Evolutionary conservation across 2,797 vertebrate genomes (phyloP).

Genomic region (Tinamus major): DNA sequence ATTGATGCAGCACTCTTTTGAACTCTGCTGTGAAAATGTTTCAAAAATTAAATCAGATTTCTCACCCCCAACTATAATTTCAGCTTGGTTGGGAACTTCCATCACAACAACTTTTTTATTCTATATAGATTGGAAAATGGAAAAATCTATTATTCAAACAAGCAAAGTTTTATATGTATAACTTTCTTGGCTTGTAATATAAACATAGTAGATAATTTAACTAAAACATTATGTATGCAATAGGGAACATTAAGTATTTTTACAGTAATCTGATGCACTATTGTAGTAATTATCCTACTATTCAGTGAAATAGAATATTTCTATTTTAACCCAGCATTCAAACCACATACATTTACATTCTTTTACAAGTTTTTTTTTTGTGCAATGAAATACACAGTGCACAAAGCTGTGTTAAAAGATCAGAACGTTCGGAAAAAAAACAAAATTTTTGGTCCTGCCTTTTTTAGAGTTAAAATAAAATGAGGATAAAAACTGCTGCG

Average conservation of each 20-base stretch:
- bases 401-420: constrained; percentile 20
- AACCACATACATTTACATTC: constrained; percentile 68
- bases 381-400: constrained; percentile 3
- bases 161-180: constrained; percentile 41
- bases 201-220: constrained; percentile 69
- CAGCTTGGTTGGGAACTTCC: constrained; percentile 10
- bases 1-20: background rate
- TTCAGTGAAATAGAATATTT: constrained; percentile 70
- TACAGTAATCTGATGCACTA: constrained; percentile 63
- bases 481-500: background rate
- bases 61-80: constrained; percentile 1
- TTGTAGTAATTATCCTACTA: constrained; percentile 72
- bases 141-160: constrained; percentile 63
- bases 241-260: constrained; percentile 69
- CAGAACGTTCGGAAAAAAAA: background rate
- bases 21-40: constrained; percentile 22
- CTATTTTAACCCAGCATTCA: constrained; percentile 61
- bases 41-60: constrained; percentile 21
- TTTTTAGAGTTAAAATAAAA: background rate
- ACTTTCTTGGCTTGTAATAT: constrained; percentile 58
- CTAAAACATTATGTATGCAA: constrained; percentile 67
- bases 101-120: background rate
- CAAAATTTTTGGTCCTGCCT: background rate
- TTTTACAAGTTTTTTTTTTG: constrained; percentile 45
- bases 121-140: background rate